Conservation (phyloP, 2,888 invertebrate genomes). For the Azorinus chamasolen region DNA sequence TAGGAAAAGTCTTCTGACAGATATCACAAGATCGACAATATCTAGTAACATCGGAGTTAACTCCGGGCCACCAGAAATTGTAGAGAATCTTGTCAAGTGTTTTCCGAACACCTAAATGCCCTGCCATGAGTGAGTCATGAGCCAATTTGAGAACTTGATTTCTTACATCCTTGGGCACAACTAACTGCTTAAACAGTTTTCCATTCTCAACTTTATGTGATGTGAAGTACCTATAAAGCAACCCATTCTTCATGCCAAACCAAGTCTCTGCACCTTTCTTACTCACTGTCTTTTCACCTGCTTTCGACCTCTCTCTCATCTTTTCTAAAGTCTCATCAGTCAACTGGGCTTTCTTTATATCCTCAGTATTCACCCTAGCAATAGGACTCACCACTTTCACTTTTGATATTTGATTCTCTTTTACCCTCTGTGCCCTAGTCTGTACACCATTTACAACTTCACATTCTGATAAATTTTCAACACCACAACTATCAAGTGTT, state of each 20-base stretch:
- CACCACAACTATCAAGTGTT: too few species aligned
- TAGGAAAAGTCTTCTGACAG: slow-evolving; percentile 12
- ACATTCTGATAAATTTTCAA: too few species aligned
- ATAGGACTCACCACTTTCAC: neutral
- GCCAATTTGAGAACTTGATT: slow-evolving; percentile 3
- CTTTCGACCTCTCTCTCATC: neutral
- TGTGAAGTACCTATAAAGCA: too few species aligned
- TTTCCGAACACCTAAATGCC: too few species aligned
- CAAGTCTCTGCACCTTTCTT: neutral
- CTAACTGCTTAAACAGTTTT: too few species aligned
- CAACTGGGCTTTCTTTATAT: neutral
- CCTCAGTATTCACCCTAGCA: neutral
- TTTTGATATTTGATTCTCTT: neutral
- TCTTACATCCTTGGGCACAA: too few species aligned
- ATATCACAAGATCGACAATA: slow-evolving; percentile 6
- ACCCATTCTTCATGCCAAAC: neutral
- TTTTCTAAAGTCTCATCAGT: neutral
- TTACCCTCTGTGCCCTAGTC: slow-evolving; percentile 3
- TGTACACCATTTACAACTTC: neutral
- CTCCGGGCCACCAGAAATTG: neutral
- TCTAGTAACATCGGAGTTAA: neutral
- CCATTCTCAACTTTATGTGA: too few species aligned
- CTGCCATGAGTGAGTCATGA: neutral
- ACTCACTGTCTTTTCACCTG: neutral
- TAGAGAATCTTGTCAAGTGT: neutral